Percentiles rank a stretch among this genome's conserved stretches.
These are phyloP conservation scores for Neoascia interrupta DNA, from an alignment of 2,888 invertebrate genomes.

Conservation along the genomic window DNA sequence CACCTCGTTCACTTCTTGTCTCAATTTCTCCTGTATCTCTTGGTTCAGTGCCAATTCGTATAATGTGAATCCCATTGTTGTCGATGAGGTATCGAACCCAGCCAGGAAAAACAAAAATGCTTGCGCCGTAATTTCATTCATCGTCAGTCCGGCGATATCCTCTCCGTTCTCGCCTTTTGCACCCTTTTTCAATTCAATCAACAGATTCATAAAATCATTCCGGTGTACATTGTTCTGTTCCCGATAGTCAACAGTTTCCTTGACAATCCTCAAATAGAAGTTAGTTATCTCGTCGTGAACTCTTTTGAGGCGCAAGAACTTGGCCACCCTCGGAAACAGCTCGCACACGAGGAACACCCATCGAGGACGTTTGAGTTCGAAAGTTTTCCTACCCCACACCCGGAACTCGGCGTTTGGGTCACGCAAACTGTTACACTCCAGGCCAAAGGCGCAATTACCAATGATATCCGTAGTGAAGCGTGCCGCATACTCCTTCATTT, in stretches of 20 bases:
- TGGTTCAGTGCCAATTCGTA: conserved; percentile 76
- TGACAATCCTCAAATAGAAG: conserved; percentile 80
- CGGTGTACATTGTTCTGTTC: conserved; percentile 78
- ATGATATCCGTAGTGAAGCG: conserved; percentile 81
- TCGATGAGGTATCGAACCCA: conserved; percentile 84
- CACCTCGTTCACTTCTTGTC: conserved; percentile 72
- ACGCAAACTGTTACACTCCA: conserved; percentile 79
- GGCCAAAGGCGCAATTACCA: conserved; percentile 80
- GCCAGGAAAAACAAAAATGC: conserved; percentile 78
- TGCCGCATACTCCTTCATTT: conserved; percentile 78
- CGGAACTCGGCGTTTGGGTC: conserved; percentile 78
- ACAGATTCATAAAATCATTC: conserved; percentile 82
- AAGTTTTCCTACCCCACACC: conserved; percentile 72
- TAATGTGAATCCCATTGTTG: conserved; percentile 81
- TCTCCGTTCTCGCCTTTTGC: conserved; percentile 70
- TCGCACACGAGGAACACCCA: conserved; percentile 71
- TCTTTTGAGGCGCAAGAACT: conserved; percentile 71
- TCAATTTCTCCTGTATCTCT: conserved; percentile 72
- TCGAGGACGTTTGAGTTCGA: conserved; percentile 70
- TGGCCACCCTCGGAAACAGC: conserved; percentile 73
- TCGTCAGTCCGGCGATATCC: conserved; percentile 54
- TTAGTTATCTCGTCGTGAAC: conserved; percentile 73
- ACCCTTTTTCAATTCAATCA: conserved; percentile 80
- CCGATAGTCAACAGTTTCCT: conserved; percentile 77
- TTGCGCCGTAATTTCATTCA: conserved; percentile 77